Evolutionary conservation across 2,797 vertebrate genomes (phyloP).

Genomic region (Pangasius sanitwongsei): DNA sequence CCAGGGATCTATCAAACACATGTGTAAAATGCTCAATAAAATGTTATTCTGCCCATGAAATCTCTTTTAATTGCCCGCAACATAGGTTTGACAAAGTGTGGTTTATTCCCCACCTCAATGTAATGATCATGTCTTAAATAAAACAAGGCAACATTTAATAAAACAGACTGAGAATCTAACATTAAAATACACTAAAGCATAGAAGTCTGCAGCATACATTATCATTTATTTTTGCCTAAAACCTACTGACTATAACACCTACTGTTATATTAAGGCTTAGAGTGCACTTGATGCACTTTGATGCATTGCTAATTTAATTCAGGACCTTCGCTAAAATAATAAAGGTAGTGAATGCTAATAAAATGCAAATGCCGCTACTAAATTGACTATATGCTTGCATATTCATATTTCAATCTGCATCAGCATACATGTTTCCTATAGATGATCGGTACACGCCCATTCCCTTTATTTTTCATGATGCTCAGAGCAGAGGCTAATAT

Average conservation of each 20-base stretch:
- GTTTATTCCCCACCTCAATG: conserved; percentile 58
- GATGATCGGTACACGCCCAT: conserved; percentile 2
- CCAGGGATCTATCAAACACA: conserved; percentile 65
- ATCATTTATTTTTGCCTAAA: conserved; percentile 1
- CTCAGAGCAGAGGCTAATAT: conserved; percentile 60
- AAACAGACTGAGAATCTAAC: conserved; percentile 2
- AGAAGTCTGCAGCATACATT: not conserved
- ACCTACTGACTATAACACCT: conserved; percentile 6
- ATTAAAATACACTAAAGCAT: not conserved
- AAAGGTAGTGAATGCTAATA: not conserved
- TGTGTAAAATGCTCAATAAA: conserved; percentile 72
- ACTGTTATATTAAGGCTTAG: not conserved
- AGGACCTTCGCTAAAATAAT: conserved; percentile 11
- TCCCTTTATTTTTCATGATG: conserved; percentile 34
- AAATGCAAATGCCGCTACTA: not conserved
- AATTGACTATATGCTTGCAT: not conserved
- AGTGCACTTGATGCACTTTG: conserved; percentile 2
- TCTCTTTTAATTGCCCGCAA: conserved; percentile 66
- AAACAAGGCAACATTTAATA: conserved; percentile 48
- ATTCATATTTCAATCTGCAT: conserved; percentile 21
- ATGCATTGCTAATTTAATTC: not conserved
- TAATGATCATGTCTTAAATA: conserved; percentile 51
- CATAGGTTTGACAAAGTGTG: conserved; percentile 64
- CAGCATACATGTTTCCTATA: conserved; percentile 3
- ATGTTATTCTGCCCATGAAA: conserved; percentile 70